Conservation (phyloP, 2,113 vertebrate species). For the Podilymbus podiceps region DNA sequence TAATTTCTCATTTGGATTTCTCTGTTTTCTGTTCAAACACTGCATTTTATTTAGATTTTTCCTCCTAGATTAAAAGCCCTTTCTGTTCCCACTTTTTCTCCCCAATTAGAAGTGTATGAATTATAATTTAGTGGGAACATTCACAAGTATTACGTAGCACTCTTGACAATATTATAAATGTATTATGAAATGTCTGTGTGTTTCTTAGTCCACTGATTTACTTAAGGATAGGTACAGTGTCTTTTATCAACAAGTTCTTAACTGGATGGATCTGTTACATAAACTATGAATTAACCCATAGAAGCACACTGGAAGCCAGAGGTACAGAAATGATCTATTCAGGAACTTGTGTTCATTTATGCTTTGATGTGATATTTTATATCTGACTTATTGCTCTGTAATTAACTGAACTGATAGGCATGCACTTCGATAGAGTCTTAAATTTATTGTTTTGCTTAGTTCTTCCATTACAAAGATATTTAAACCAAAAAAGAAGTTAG, state of each 20-base stretch:
- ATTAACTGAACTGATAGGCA: neutral
- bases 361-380: neutral
- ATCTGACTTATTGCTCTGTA: neutral
- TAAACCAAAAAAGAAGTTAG: neutral
- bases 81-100: neutral
- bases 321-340: neutral
- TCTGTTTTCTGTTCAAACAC: neutral
- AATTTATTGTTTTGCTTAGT: neutral
- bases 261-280: neutral
- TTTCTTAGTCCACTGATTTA: neutral
- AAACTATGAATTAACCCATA: neutral
- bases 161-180: neutral
- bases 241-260: neutral
- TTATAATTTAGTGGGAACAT: neutral
- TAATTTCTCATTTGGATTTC: neutral
- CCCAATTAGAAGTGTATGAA: neutral
- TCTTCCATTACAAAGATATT: neutral
- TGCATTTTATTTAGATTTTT: neutral
- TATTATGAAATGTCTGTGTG: neutral
- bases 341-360: neutral
- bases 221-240: neutral
- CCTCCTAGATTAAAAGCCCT: neutral
- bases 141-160: neutral
- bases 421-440: neutral
- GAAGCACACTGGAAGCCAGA: neutral